phyloP scores from a whole-genome alignment of 1,140 invertebrate genomes.

The Drosophila punjabiensis region DNA sequence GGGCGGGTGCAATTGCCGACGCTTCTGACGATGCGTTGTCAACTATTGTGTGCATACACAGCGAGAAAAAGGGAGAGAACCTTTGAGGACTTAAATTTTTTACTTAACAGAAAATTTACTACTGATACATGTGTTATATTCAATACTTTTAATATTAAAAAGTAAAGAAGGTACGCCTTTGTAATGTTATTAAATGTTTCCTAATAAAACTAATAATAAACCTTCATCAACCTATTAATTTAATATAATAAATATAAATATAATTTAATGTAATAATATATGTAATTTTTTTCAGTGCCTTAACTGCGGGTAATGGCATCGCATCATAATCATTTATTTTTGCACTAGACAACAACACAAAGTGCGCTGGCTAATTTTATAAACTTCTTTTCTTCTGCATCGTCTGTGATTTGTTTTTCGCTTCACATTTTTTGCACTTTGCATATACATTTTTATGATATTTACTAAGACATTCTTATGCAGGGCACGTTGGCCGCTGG shows the following conservation, averaged over 20 bases:
- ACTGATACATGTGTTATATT: neutral
- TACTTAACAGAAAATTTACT: neutral
- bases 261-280: too few relatives aligned
- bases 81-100: neutral
- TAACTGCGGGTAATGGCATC: slow-evolving; percentile 56
- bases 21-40: slow-evolving; percentile 62
- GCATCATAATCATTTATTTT: slow-evolving; percentile 80
- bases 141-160: neutral
- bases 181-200: neutral
- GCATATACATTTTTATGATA: slow-evolving; percentile 71
- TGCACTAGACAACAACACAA: slow-evolving; percentile 65
- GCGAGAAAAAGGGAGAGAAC: neutral
- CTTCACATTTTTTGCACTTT: slow-evolving; percentile 58
- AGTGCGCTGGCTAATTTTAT: slow-evolving; percentile 74
- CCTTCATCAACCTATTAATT: neutral
- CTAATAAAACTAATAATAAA: neutral
- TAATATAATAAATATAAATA: too few relatives aligned
- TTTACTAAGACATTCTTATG: slow-evolving; percentile 76
- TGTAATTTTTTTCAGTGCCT: neutral
- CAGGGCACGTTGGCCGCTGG: slow-evolving; percentile 52
- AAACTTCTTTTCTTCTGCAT: slow-evolving; percentile 65
- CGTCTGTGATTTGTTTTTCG: slow-evolving; percentile 65
- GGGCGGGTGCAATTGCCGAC: slow-evolving; percentile 61
- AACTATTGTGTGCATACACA: slow-evolving; percentile 51
- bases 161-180: neutral